Percentiles rank a stretch among this genome's conserved stretches.
Evolutionary conservation across 2,888 invertebrate genomes (phyloP).

Genomic region (Hirtodrosophila alboralis): DNA sequence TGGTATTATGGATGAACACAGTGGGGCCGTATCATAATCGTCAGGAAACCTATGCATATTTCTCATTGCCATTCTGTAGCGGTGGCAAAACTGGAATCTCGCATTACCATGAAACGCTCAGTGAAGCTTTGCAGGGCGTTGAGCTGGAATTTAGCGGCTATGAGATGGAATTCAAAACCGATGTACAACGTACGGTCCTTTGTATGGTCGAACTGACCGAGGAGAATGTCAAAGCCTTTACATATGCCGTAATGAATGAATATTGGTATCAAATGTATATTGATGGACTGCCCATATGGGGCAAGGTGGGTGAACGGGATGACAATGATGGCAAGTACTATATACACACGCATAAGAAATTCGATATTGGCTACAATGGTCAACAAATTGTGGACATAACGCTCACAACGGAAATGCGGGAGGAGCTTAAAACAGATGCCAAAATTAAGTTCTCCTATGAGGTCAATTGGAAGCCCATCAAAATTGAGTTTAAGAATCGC

Average conservation of each 20-base stretch:
- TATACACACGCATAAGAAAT: conserved; percentile 99
- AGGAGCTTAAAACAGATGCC: conserved; percentile 89
- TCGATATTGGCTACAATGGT: conserved; percentile 98
- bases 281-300: conserved; percentile 99
- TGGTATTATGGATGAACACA: conserved; percentile 99
- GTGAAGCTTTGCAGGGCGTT: conserved; percentile 98
- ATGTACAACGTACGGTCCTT: conserved; percentile 86
- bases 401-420: conserved; percentile 96
- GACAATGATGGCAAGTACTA: conserved; percentile 92
- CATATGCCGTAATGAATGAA: conserved; percentile 99
- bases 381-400: conserved; percentile 99
- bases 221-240: conserved; percentile 95
- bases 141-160: conserved; percentile 99
- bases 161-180: conserved; percentile 94
- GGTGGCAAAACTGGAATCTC: conserved; percentile 96
- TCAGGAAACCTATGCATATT: conserved; percentile 99
- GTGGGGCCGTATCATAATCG: conserved; percentile 99
- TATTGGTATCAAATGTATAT: conserved; percentile 99
- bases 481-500: conserved; percentile 94
- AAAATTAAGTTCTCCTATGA: conserved; percentile 97
- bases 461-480: conserved; percentile 96
- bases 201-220: conserved; percentile 93
- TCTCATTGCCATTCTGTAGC: conserved; percentile 97
- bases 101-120: conserved; percentile 99
- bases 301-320: conserved; percentile 97